Conservation (phyloP, 2,888 invertebrate species). For the Arrhopalites spinosus region DNA sequence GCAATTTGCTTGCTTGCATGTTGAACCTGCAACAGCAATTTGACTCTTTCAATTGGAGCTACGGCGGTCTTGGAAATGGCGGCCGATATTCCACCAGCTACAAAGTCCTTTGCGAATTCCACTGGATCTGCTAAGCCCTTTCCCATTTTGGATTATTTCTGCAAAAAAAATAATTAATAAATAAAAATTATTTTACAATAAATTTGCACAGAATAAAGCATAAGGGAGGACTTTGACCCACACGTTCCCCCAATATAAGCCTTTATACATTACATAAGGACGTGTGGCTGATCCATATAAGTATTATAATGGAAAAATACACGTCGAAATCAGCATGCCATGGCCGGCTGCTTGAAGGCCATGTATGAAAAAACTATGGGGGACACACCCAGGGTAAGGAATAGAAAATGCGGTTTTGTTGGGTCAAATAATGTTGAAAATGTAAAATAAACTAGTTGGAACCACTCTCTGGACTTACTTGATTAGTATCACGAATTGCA, state of each 20-base stretch:
- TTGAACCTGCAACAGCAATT: slow-evolving; percentile 91
- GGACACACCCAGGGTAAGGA: not conserved
- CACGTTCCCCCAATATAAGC: too few relatives aligned
- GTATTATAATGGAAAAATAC: too few relatives aligned
- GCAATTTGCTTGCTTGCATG: slow-evolving; percentile 88
- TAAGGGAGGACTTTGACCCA: too few relatives aligned
- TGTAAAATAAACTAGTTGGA: not conserved
- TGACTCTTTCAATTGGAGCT: slow-evolving; percentile 94
- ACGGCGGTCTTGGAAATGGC: slow-evolving; percentile 93
- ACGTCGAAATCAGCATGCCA: too few relatives aligned
- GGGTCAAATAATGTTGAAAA: not conserved
- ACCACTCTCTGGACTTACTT: slow-evolving; percentile 12
- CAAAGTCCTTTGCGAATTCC: slow-evolving; percentile 85
- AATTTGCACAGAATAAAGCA: too few relatives aligned
- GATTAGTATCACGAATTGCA: slow-evolving; percentile 13
- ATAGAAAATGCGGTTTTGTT: not conserved
- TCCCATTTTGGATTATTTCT: slow-evolving; percentile 41
- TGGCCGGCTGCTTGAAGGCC: too few relatives aligned
- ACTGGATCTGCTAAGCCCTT: slow-evolving; percentile 69
- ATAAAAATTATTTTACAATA: not conserved
- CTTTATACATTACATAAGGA: too few relatives aligned
- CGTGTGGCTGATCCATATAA: too few relatives aligned
- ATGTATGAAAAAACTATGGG: too few relatives aligned
- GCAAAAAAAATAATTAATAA: not conserved
- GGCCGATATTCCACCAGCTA: slow-evolving; percentile 89